Evolutionary conservation across 64 coral and sea anemone species (phyloP), one percentile per base, ranked within the genome.

Genomic region (Dendronephthya gigantea): DNA sequence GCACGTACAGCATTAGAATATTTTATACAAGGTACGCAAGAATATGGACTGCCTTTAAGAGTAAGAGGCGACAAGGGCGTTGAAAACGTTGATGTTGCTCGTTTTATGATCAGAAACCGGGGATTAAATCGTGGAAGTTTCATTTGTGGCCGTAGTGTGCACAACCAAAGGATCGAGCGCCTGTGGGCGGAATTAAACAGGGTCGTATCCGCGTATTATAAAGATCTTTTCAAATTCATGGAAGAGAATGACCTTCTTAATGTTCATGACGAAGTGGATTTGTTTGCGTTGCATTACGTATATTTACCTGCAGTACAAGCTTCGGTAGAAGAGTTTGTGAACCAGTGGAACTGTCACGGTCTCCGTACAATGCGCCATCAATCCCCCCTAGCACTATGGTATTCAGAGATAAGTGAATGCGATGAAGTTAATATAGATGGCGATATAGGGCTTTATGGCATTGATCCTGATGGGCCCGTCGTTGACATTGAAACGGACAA

Each of bases 261-360:
- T 59, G 40, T 65, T 36, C 47, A 76, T 28, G 19, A 31, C 81
- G 83, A 85, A 19, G 33, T 69, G 8, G 88, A 89, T 56, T 83
- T 89, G 82, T 68, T 39, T 29, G 82, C 82, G 6, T 29, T 89
- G 15, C 82, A 84, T 30, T 70, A 84, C 45, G 82, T 89, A 40
- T 89, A 83, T 23, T 25, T 83, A 9, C 88, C 88, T n/a, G n/a
- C 32, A 28, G 82, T 82, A 56, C 84, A 11, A 55, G 59, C 30
- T 41, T 38, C 9, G 37, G 35, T 17, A 37, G 88, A 89, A 19
- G 52, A 9, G 22, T 62, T 89, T 76, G n/a, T 51, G 14, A 23
- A 59, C 58, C 1, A 43, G 70, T 82, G 50, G 50, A 55, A 55
- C 50, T 55, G 17, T 55, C 50, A 55, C 17, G 50, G 50, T 11